Base-by-base conservation (phyloP, 2,113 vertebrate genomes). In the Syrrhaptes paradoxus region DNA sequence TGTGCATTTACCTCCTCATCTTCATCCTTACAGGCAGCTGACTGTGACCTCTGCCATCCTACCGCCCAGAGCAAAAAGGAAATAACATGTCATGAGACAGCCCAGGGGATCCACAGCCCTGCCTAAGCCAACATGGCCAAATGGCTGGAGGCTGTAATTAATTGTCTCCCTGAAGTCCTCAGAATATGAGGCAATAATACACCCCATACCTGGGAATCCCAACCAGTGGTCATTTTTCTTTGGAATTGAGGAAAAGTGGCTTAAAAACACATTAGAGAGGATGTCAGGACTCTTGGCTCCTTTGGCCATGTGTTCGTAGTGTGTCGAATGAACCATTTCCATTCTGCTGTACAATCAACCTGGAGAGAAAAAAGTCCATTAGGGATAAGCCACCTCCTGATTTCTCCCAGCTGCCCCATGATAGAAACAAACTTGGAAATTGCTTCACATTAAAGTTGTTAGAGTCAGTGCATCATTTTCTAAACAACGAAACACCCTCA, bases 21-120 rank as follows among this genome's bases (percentile, higher is more conserved):
- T 13, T 58, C 28, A 34, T 41, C 17, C 24, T 36, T 11, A 3
- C 11, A 38, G 46, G 26, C n/a, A 68, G 34, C 20, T 38, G 43
- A 28, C 16, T 52, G 4, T 25, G n/a, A 13, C 15, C 4, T 3
- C 3, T 70, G 17, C 11, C 45, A 45, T 8, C 3, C 0, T 13
- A 17, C 17, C 16, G 28, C 54, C 59, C 36, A 45, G 32, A 81
- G 65, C 26, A 25, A 63, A 59, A 70, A 54, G 9, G 13, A 48
- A 77, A n/a, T 14, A 25, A 12, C 12, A 65, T 46, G 9, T n/a
- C 74, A 55, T 29, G 15, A 28, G 57, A 13, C 4, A 76, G 8
- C 6, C 17, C 73, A 59, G 62, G 13, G 17, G 17, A 17, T 34
- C 45, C n/a, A 6, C 41, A n/a, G 11, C 13, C 73, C 46, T 87